These are phyloP conservation scores for Lepidocyrtoides sp. DNA, from an alignment of 2,888 invertebrate genomes.

Conservation along the genomic window DNA sequence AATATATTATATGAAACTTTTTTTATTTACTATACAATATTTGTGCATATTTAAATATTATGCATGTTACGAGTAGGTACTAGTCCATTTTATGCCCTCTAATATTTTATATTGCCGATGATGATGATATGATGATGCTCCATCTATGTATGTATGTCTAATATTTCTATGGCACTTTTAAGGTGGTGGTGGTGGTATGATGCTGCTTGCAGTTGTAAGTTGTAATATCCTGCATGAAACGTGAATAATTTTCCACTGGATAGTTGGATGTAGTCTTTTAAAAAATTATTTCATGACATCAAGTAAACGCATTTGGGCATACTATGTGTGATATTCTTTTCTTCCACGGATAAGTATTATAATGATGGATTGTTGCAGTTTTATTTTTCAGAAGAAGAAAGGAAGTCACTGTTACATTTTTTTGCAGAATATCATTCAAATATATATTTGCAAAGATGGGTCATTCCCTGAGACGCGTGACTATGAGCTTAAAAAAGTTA, in stretches of 20 bases:
- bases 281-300: too few relatives aligned
- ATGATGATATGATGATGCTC: too few relatives aligned
- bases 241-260: conserved; percentile 1
- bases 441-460: too few relatives aligned
- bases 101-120: too few relatives aligned
- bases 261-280: too few relatives aligned
- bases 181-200: too few relatives aligned
- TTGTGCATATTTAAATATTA: not conserved
- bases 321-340: too few relatives aligned
- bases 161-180: conserved; percentile 40
- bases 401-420: not conserved
- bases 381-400: not conserved
- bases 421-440: not conserved
- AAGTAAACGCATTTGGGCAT: too few relatives aligned
- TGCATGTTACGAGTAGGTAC: not conserved
- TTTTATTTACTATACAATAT: conserved; percentile 31
- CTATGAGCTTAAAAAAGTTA: too few relatives aligned
- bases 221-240: conserved; percentile 59
- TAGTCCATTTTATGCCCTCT: not conserved
- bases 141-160: too few relatives aligned
- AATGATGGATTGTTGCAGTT: conserved; percentile 36
- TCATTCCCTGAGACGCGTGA: too few relatives aligned
- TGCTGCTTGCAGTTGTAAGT: not conserved
- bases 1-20: conserved; percentile 20
- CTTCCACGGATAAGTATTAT: too few relatives aligned